Base-by-base conservation (phyloP, 1,140 invertebrate genomes). In the Trigoniulus corallinus region DNA sequence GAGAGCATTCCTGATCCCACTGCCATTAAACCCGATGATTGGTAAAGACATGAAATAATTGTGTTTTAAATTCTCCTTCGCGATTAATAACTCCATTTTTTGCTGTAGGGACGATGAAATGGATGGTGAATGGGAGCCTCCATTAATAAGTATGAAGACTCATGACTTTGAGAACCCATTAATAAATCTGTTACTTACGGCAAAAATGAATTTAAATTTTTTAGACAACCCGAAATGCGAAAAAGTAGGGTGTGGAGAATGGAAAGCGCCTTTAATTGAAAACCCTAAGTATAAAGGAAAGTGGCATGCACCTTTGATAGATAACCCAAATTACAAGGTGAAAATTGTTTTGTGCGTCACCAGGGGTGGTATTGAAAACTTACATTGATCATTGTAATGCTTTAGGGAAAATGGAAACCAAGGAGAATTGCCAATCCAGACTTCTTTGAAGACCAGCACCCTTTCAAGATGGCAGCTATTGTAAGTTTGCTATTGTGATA, bases 101-200 rank as follows among this genome's bases (percentile, higher is more conserved):
- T 48, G 48, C 53, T 29, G 27, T 56, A 79, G 78, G 79, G 94
- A 98, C 69, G 77, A 84, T 44, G 89, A 95, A 56, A 98, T 98
- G 81, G 95, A 98, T 71, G 95, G 95, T 0, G 84, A 88, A 66
- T 98, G 94, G 93, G 95, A 98, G 69, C 80, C 95, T 18, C 86
- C 93, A 0, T 71, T 92, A 47, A 80, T 97, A 26, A 63, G 67
- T 69, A 60, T 7, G 29, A 59, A 61, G 60, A 48, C 18, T 39
- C 18, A 18, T 39, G 12, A 39, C 12, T 18, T 39, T 39, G 37
- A 13, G 12, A 39, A 39, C 18, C 18, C 12, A 39, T 39, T 7
- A 44, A 44, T 10, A 20, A 20, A 44, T 44, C 12, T 7, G 4
- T 4, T 44, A 21, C 7, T 23, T 47, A 29, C 27, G 13, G 15